Evolutionary conservation across 2,113 vertebrate species (phyloP), one percentile per base, ranked within the genome.

Genomic region (Mustelus asterias): DNA sequence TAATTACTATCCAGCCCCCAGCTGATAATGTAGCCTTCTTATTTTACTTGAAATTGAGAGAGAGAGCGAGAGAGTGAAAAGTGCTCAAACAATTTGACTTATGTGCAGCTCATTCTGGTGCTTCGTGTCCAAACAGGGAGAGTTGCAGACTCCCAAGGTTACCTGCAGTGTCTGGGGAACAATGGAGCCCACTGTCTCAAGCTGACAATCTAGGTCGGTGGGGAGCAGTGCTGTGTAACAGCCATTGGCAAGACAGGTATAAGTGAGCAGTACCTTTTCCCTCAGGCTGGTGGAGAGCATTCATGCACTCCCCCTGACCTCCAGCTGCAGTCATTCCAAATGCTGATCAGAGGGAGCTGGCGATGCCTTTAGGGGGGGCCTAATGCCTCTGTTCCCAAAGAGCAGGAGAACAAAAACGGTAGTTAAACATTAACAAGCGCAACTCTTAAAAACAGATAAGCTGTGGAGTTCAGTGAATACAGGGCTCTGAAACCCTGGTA

Each of bases 251-350:
- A 67, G 86, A 89, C 88, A 41, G 92, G 65, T 94, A 94, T 69
- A 37, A 94, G 65, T 94, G 92, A 95, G 20, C 67, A 54, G 69
- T 72, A 54, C 26, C 69, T 54, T n/a, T 94, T 41, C 67, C 94
- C 69, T 95, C 94, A 18, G 94, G 69, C 37, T 95, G 65, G 37
- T 70, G 37, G 20, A 13, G 33, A 70, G 9, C 13, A 22, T 69
- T 72, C 67, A 29, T 95, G 94, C 94, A 95, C 94, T 95, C 44
- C 11, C 11, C 41, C 94, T 72, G 67, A 95, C 94, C 69, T 92
- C 85, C 18, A 93, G 60, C 90, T 65, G 29, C 90, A 93, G 13
- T 93, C 90, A 93, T 33, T 65, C 60, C 13, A 16, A 93, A 93
- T 93, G 65, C 90, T 67, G 90, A 93, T 65, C 93, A 44, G 93